phyloP scores from a whole-genome alignment of 2,797 vertebrate species.

The Hybognathus amarus region DNA sequence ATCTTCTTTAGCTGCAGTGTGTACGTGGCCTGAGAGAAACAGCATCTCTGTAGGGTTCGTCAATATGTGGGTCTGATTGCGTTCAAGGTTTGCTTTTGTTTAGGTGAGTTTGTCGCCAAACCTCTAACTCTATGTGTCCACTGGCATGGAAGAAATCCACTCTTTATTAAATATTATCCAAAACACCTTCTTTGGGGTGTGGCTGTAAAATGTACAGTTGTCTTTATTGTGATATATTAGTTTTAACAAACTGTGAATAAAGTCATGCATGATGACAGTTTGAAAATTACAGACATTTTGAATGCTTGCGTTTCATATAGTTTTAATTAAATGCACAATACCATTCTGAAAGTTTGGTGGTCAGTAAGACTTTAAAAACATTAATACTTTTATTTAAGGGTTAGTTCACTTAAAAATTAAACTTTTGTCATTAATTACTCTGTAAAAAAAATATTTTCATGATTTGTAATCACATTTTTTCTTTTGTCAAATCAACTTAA shows the following conservation, averaged over 20 bases:
- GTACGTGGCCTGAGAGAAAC: constrained; percentile 20
- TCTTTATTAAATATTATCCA: neutral
- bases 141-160: constrained; percentile 56
- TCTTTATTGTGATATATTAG: neutral
- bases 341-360: neutral
- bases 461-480: no score
- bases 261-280: neutral
- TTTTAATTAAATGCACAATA: neutral
- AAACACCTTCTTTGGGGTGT: neutral
- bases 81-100: constrained; percentile 76
- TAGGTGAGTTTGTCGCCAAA: constrained; percentile 71
- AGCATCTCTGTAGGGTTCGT: neutral
- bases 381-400: neutral
- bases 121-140: constrained; percentile 61
- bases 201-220: neutral
- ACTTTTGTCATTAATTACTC: no score
- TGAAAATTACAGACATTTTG: neutral
- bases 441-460: no score
- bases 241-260: neutral
- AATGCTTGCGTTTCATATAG: neutral
- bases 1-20: constrained; percentile 5
- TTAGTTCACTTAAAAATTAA: no score
- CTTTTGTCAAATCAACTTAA: no score
- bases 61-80: constrained; percentile 48
- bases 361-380: neutral